Evolutionary conservation across 2,113 vertebrate genomes (phyloP).

Genomic region (Vulpes lagopus): DNA sequence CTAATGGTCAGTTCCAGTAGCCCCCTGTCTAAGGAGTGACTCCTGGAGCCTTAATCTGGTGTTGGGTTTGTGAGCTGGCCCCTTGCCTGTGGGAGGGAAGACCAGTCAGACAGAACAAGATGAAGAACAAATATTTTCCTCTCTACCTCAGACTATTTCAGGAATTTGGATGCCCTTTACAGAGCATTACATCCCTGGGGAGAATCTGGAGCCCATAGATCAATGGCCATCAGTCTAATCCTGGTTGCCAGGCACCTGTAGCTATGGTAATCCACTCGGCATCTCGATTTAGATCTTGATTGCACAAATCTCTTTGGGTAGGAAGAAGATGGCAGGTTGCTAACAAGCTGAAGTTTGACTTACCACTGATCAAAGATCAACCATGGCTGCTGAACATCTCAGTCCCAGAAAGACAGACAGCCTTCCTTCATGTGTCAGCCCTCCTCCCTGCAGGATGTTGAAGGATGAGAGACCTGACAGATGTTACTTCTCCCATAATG

Average conservation of each 20-base stretch:
- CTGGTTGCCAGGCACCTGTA: slow-evolving; percentile 72
- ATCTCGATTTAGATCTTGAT: slow-evolving; percentile 55
- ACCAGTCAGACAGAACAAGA: background rate
- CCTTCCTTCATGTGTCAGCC: background rate
- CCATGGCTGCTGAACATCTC: background rate
- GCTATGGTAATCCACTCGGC: slow-evolving; percentile 47
- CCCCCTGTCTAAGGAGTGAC: background rate
- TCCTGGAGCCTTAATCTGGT: background rate
- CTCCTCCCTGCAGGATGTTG: accelerated
- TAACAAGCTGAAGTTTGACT: background rate
- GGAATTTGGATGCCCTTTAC: background rate
- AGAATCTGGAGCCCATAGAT: slow-evolving; percentile 32
- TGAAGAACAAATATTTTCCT: background rate
- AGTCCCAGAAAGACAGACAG: background rate
- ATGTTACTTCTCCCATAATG: background rate
- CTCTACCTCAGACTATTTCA: background rate
- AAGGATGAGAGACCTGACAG: background rate
- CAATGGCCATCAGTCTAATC: slow-evolving; percentile 14
- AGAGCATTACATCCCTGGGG: background rate
- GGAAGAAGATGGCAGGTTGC: background rate
- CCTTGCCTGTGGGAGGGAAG: background rate
- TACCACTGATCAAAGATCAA: background rate
- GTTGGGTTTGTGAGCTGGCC: background rate
- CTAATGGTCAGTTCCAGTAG: background rate
- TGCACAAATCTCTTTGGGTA: background rate